These are phyloP conservation scores for Dermochelys coriacea DNA, from an alignment of 2,797 vertebrate species.

Conservation along the genomic window DNA sequence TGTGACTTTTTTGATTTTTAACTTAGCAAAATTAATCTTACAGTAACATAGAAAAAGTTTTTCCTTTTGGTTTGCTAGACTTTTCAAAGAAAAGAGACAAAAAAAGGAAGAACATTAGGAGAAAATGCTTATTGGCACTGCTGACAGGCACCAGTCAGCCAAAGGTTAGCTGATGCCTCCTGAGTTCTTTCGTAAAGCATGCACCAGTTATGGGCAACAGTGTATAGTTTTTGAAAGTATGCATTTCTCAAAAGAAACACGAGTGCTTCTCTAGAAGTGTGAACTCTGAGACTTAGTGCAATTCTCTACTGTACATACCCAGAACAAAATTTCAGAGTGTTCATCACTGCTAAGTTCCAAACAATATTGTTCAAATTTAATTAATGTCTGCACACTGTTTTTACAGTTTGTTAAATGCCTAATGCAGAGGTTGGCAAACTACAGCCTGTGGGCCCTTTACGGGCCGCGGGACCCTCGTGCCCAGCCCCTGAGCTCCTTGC, in stretches of 20 bases:
- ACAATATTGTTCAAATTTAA: not conserved
- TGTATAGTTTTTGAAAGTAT: not conserved
- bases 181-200: not conserved
- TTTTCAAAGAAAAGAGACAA: constrained; percentile 2
- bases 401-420: not conserved
- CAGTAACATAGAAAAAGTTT: constrained; percentile 14
- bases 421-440: too few relatives aligned
- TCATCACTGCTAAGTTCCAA: not conserved
- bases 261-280: not conserved
- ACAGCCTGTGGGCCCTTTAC: too few relatives aligned
- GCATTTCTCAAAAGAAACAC: not conserved
- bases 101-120: constrained; percentile 12
- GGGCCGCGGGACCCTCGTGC: too few relatives aligned
- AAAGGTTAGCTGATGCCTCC: constrained; percentile 2
- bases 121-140: not conserved
- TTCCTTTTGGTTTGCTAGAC: constrained; percentile 1
- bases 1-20: constrained; percentile 37
- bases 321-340: not conserved
- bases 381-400: not conserved
- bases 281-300: not conserved
- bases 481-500: too few relatives aligned
- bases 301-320: not conserved
- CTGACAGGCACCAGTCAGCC: not conserved
- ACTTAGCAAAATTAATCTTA: not conserved
- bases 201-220: not conserved